Evolutionary conservation across 2,888 invertebrate species (phyloP).

Genomic region (Polydrusus tereticollis): DNA sequence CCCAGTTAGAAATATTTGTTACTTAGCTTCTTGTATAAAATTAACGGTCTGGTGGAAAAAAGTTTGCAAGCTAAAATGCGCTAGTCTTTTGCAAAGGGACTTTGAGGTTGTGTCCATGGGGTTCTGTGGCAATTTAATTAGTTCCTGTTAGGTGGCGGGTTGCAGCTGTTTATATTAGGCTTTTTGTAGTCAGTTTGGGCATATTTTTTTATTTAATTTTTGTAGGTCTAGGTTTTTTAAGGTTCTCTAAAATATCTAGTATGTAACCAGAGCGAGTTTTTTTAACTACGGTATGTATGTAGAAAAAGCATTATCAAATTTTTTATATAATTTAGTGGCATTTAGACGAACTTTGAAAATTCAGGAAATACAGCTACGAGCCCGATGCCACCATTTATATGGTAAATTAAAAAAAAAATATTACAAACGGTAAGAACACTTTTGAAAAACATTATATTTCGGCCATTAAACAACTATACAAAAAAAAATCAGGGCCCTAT

Average conservation of each 20-base stretch:
- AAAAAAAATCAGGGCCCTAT: no score
- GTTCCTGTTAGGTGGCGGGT: conserved; percentile 49
- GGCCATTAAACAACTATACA: no score
- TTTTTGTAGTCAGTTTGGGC: conserved; percentile 37
- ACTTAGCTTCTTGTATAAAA: conserved; percentile 36
- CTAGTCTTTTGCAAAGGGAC: neutral
- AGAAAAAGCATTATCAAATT: no score
- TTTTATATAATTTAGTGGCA: no score
- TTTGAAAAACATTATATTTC: no score
- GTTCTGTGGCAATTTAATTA: conserved; percentile 37
- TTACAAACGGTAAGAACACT: no score
- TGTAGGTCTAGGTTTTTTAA: neutral
- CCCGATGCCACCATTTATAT: no score
- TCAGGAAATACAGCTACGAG: no score
- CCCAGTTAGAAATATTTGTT: conserved; percentile 15
- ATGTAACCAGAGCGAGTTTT: neutral
- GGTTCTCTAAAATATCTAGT: neutral
- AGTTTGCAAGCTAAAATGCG: conserved; percentile 28
- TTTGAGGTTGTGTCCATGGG: conserved; percentile 23
- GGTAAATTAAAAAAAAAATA: no score
- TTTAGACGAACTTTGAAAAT: no score
- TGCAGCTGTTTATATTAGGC: conserved; percentile 41
- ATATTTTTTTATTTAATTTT: conserved; percentile 8
- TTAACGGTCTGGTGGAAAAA: conserved; percentile 46
- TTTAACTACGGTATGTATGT: neutral